Base-by-base conservation (phyloP, 2,113 vertebrate genomes). In the Trogon melanurus region DNA sequence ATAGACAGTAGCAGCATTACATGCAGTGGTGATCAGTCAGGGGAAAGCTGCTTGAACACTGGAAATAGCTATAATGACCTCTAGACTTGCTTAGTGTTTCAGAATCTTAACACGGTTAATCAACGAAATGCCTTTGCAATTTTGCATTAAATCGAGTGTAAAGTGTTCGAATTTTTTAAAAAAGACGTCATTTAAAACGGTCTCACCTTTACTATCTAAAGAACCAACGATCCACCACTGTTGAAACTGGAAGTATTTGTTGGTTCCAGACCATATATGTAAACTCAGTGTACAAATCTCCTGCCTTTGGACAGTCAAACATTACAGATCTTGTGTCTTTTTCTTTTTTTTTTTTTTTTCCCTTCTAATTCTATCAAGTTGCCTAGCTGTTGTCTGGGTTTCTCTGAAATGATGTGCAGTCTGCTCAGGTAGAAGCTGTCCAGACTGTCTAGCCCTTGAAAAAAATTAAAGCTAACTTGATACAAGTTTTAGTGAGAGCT, bases 31-130 rank as follows among this genome's bases (percentile, higher is more conserved):
- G 50, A 48, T 67, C 23, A 30, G 11, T 48, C 11, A 60, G 48
- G 22, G 44, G 13, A 72, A 89, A 60, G 34, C 32, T 89, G 18
- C 48, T 69, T 79, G 36, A 56, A 21, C 14, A 12, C 0, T 62
- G 25, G 65, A 64, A 58, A 9, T 69, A 26, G 18, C 29, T 79
- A 1, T 56, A 71, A 51, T 29, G 26, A 56, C 36, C 8, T 53
- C 15, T 54, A 21, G 21, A 34, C 60, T 80, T 80, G 16, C 2
- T 6, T 36, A 36, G 20, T 18, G 9, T 61, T 83, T 94, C 27
- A 73, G 30, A 92, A n/a, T 73, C 9, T 7, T 22, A 13, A n/a
- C 29, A 10, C 9, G 10, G 1, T 0, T n/a, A 9, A 8, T 60
- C 36, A 62, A 2, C 62, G 47, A 74, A 51, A n/a, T 61, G 8